Evolutionary conservation across 2,113 vertebrate genomes (phyloP).

Genomic region (Benitochromis conjunctus): DNA sequence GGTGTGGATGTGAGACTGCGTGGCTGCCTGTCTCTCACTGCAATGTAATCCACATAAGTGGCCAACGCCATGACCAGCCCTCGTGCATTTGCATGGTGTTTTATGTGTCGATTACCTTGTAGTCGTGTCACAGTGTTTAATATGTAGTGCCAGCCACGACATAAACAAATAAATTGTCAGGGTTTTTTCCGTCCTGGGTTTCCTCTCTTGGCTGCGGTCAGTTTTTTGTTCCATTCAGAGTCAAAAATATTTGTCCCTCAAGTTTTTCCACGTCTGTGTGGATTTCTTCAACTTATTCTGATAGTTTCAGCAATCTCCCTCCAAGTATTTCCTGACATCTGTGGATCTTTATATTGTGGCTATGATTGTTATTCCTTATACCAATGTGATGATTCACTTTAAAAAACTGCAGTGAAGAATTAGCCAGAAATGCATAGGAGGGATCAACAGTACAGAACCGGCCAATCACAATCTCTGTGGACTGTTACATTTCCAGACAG

Average conservation of each 20-base stretch:
- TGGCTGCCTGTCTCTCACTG: not conserved
- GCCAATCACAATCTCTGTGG: not conserved
- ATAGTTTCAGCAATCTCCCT: not conserved
- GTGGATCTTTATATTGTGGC: not conserved
- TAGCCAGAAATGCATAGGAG: not conserved
- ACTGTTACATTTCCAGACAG: not conserved
- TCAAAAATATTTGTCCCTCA: accelerated
- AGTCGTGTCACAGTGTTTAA: not conserved
- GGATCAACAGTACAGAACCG: not conserved
- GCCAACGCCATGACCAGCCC: accelerated
- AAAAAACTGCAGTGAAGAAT: not conserved
- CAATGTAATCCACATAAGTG: not conserved
- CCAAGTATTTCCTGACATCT: not conserved
- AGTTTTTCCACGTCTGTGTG: not conserved
- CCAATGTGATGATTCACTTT: not conserved
- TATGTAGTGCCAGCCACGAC: not conserved
- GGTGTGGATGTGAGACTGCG: not conserved
- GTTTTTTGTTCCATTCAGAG: not conserved
- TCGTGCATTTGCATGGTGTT: not conserved
- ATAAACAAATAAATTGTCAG: not conserved
- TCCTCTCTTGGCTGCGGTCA: not conserved
- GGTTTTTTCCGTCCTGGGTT: not conserved
- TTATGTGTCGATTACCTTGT: accelerated
- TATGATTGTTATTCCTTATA: not conserved
- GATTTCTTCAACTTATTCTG: not conserved